Percentiles rank a stretch among this genome's conserved stretches.
Evolutionary conservation across 2,113 vertebrate genomes (phyloP).

Genomic region (Blennius ocellaris): DNA sequence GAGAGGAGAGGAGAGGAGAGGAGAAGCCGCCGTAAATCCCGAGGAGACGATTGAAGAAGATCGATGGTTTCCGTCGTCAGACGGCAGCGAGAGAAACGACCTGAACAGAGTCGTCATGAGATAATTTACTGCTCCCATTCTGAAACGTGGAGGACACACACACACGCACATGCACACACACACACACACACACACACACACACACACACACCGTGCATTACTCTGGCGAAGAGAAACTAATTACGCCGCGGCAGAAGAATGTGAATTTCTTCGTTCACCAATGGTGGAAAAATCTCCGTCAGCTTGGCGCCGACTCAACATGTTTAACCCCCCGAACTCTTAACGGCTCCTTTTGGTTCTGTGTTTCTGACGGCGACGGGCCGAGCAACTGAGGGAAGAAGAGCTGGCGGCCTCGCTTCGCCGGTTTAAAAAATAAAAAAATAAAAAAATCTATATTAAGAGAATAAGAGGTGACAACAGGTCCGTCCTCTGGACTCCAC

Average conservation of each 20-base stretch:
- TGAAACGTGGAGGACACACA: conserved; percentile 9
- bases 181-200: too few species aligned
- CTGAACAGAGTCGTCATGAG: conserved; percentile 29
- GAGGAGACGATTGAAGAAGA: conserved; percentile 55
- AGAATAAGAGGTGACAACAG: conserved; percentile 50
- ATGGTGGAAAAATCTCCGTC: conserved; percentile 79
- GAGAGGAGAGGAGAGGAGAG: too few species aligned
- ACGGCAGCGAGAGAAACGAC: conserved; percentile 24
- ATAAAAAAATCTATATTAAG: conserved; percentile 51
- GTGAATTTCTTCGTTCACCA: conserved; percentile 66
- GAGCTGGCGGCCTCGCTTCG: conserved; percentile 54
- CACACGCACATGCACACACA: not conserved
- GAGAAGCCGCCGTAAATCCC: conserved; percentile 42
- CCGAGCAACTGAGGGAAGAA: not conserved
- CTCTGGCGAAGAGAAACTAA: conserved; percentile 70
- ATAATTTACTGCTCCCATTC: conserved; percentile 42
- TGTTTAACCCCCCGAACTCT: conserved; percentile 62
- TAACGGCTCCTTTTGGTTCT: conserved; percentile 69
- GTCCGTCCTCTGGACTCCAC: conserved; percentile 49
- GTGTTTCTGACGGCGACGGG: conserved; percentile 69
- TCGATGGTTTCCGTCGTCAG: conserved; percentile 52
- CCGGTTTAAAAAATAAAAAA: too few species aligned
- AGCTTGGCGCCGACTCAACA: conserved; percentile 68
- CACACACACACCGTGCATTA: conserved; percentile 10
- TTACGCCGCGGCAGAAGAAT: conserved; percentile 70